These are phyloP conservation scores for Gallinago undulata DNA, from an alignment of 2,113 vertebrate genomes.

Conservation along the genomic window DNA sequence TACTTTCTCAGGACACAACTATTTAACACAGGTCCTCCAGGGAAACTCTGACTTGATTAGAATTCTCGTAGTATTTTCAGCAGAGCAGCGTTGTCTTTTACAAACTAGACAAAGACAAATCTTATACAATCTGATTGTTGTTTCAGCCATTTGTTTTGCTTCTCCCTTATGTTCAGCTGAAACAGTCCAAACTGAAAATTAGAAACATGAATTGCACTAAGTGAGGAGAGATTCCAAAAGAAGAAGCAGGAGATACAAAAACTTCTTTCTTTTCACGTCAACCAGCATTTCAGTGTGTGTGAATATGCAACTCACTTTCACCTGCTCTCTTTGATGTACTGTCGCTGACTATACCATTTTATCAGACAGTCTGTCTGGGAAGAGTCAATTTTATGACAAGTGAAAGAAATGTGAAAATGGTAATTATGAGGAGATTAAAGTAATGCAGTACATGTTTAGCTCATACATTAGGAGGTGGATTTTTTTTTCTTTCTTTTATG, in stretches of 20 bases:
- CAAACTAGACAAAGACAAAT: neutral
- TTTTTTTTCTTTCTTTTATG: neutral
- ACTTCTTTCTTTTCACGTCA: neutral
- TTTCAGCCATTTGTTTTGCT: neutral
- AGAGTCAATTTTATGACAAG: slow-evolving; percentile 16
- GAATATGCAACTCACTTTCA: neutral
- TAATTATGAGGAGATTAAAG: neutral
- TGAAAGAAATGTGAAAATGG: slow-evolving; percentile 9
- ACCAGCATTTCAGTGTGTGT: neutral
- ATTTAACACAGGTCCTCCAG: neutral
- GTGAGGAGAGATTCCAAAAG: neutral
- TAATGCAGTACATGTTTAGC: neutral
- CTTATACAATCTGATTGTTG: neutral
- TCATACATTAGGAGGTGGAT: neutral
- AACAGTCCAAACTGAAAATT: neutral
- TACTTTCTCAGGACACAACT: neutral
- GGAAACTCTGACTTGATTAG: neutral
- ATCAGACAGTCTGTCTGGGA: slow-evolving; percentile 6
- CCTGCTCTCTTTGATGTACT: neutral
- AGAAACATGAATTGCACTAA: neutral
- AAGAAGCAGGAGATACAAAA: neutral
- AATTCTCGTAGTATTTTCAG: neutral
- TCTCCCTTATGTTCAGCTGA: neutral
- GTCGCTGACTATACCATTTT: neutral
- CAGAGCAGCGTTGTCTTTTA: neutral